Base-by-base conservation (phyloP, 2,888 invertebrate species). In the Leucophora obtusa region DNA sequence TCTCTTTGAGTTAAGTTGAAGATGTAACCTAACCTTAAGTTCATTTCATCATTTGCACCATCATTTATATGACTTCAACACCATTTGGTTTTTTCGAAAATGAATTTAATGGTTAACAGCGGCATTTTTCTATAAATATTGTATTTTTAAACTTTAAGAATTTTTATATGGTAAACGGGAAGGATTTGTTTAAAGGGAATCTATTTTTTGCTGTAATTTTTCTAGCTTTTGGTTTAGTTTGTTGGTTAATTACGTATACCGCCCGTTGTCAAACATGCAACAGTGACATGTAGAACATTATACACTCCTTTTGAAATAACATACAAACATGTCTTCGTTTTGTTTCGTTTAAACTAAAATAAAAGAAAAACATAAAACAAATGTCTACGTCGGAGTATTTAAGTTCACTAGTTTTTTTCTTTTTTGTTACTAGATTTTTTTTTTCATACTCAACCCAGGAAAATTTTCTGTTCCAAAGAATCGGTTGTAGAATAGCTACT, bases 251-350 rank as follows among this genome's bases (percentile, higher is more conserved):
- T 79, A 82, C 77, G 54, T 76, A 66, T 74, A 77, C 76, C 82
- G 82, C 82, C 82, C 79, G 70, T 58, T 82, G 82, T 79, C 71
- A 76, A 79, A 79, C 82, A 82, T 79, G 82, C 73, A 73, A 77
- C 79, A 51, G 62, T 78, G 78, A 78, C 82, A 82, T 78, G 74
- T 78, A 74, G 68, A 78, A 74, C 76, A 73, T 73, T 70, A 76
- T 73, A 60, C 47, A 65, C 72, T 76, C 56, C 72, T 73, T 56
- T 50, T 14, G 28, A 35, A 59, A 62, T 58, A 54, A 59, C 51
- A 68, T 9, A 62, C 24, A 51, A 54, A 54, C 71, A 72, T 68
- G 54, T 62, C 47, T 60, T 53, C 56, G n/a, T 63, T 69, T 35
- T 7, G 35, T 28, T 28, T 3, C 24, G 2, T 24, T 28, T 6